Base-by-base conservation (phyloP, 2,113 vertebrate species). In the Pseudolaguvia tuberculata region DNA sequence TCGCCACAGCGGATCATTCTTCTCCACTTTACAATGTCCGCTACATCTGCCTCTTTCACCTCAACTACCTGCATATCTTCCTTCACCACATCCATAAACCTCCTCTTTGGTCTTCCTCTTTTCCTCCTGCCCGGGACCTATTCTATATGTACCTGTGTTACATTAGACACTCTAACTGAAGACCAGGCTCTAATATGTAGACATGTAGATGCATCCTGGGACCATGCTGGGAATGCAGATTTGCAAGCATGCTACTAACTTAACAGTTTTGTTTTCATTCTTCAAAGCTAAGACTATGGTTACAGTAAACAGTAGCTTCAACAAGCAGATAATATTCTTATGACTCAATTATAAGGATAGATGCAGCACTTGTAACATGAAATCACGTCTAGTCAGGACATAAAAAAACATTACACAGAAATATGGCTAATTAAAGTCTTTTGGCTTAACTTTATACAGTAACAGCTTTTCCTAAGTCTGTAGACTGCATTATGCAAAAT, bases 371-470 rank as follows among this genome's bases (percentile, higher is more conserved):
- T 71, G 42, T 18, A 45, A 69, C 18, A 14, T 74, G 69, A 81
- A 82, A 76, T 71, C 63, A 56, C 70, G 71, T 82, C 78, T 77
- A 50, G 25, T 27, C 66, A 73, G 17, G 14, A 39, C 14, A 5
- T 23, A 78, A 53, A 17, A 77, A 68, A 53, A 3, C 51, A 77
- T 18, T 21, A 70, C 57, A 78, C 78, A 78, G 55, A 55, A 74
- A 48, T 80, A 83, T 84, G 79, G 79, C 79, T 50, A 82, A 78
- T 61, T 72, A 61, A 48, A 59, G 20, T 12, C 50, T 47, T 71
- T 57, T 70, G 52, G 69, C 47, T 70, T 10, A 21, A 56, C 13
- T 17, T 23, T 4, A 2, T 20, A 57, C 5, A 25, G 42, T 47
- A 48, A 57, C 4, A 47, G 35, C 5, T 2, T 9, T 39, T 51